Conservation (phyloP, 1,140 invertebrate genomes). For the Sycophaga agraensis region DNA sequence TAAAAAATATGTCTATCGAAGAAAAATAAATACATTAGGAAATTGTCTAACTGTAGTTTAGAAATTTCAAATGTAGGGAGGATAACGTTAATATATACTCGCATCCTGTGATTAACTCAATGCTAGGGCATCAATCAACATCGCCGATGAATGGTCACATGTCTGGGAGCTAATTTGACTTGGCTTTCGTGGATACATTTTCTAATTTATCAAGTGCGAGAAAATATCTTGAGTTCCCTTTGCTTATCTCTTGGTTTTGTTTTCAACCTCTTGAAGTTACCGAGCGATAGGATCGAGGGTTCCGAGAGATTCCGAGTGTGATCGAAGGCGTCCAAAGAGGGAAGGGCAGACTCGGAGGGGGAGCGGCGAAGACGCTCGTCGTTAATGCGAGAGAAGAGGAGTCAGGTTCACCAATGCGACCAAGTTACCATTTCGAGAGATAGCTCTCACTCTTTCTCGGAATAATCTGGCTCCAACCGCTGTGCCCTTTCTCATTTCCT, state of each 20-base stretch:
- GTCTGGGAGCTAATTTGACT: neutral
- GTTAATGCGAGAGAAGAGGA: neutral
- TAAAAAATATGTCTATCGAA: too few relatives aligned
- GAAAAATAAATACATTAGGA: too few relatives aligned
- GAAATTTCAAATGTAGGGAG: too few relatives aligned
- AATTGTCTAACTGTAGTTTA: too few relatives aligned
- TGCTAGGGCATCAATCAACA: too few relatives aligned
- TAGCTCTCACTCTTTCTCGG: slow-evolving; percentile 6
- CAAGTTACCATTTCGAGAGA: slow-evolving; percentile 1
- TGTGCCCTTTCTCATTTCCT: slow-evolving; percentile 13
- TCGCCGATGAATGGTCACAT: too few relatives aligned
- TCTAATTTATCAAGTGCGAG: neutral
- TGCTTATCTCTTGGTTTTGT: neutral
- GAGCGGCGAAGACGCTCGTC: neutral
- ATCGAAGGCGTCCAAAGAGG: neutral
- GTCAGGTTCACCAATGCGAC: neutral
- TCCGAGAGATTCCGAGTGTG: neutral
- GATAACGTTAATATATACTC: too few relatives aligned
- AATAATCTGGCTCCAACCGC: neutral
- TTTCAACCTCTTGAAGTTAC: neutral
- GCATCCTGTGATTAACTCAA: too few relatives aligned
- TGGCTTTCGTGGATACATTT: neutral
- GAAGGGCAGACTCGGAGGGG: neutral
- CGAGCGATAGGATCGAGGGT: slow-evolving; percentile 1
- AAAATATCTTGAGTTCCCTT: neutral